Evolutionary conservation across 1,140 invertebrate species (phyloP), one percentile per base, ranked within the genome.

Genomic region (Venturia canescens): DNA sequence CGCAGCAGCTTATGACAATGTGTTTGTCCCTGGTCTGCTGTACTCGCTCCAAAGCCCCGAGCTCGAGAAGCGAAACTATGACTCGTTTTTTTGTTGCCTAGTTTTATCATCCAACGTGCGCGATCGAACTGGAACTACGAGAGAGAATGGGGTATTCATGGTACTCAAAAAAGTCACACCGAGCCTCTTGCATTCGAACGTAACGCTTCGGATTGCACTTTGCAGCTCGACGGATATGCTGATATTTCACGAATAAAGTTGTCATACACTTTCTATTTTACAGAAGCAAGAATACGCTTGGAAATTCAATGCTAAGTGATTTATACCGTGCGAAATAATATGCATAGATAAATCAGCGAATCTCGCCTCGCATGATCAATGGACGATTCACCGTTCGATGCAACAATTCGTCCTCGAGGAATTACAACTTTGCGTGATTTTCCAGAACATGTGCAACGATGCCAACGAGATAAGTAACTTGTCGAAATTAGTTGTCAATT

Each of bases 1-100:
- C n/a, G 18, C 9, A 11, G 38, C 50, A 21, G 50, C 50, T 87
- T 87, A 87, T 87, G 86, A 87, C 86, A 87, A 85, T 85, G 81
- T 84, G 83, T 83, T 74, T 74, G 15, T 50, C 23, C 38, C 48
- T n/a, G n/a, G 11, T 13, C 26, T 57, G 15, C n/a, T 53, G 31
- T 29, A 34, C 48, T n/a, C 26, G 60, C 27, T 71, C 2, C 1
- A 71, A 26, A 34, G 21, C 21, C 34, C 34, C 69, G 21, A 71
- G 21, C 15, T 63, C 60, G n/a, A 63, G 23, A 15, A 60, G 72
- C 53, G 27, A 74, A 57, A 29, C 71, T 74, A 31, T 50, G n/a
- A 63, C 5, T 63, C 7, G 26, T 63, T 63, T 63, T 23, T 63
- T 63, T 27, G 11, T 26, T 26, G 11, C n/a, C 44, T 18, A 21